These are phyloP conservation scores for Acanthiza pusilla DNA, from an alignment of 2,797 vertebrate species.

Conservation along the genomic window DNA sequence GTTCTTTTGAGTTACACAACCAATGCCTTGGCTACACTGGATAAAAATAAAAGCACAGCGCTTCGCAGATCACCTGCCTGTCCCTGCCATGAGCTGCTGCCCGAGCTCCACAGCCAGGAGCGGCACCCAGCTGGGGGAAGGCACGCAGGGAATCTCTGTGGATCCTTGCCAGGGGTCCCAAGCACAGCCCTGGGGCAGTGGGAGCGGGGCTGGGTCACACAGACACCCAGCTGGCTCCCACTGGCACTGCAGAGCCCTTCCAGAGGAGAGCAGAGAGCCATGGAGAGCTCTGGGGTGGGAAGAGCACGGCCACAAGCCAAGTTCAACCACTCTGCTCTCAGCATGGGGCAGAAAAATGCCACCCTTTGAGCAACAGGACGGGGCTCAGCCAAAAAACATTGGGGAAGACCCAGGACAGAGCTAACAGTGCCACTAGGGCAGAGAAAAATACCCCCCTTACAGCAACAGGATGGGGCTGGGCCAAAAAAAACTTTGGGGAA, in stretches of 20 bases:
- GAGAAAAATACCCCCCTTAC: not conserved
- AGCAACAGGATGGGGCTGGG: not conserved
- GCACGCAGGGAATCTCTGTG: fast-evolving
- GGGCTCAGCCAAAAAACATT: not conserved
- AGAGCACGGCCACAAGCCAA: not conserved
- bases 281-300: not conserved
- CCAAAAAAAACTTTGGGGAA: not conserved
- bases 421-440: not conserved
- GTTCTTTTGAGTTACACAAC: not conserved
- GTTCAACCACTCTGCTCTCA: not conserved
- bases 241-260: not conserved
- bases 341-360: not conserved
- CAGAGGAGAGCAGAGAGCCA: not conserved
- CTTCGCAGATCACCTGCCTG: not conserved
- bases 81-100: not conserved
- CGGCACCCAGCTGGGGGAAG: not conserved
- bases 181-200: not conserved
- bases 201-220: not conserved
- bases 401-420: not conserved
- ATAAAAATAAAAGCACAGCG: conserved; percentile 4
- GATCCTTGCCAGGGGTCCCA: not conserved
- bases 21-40: not conserved
- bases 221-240: not conserved
- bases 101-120: fast-evolving
- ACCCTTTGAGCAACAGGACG: not conserved